Conservation (phyloP, 2,113 vertebrate genomes). For the Bos taurus region ARS-UCD2.0 NC_037343.1:33644001-33644500, state of each 20-base stretch:
- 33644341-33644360: slow-evolving; percentile 59
- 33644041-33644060: slow-evolving; percentile 75
- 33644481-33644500: not conserved
- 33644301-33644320: slow-evolving; percentile 63
- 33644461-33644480: not conserved
- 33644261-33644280: slow-evolving; percentile 68
- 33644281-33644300: slow-evolving; percentile 60
- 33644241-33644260: slow-evolving; percentile 73
- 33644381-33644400: not conserved
- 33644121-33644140: slow-evolving; percentile 79
- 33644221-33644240: slow-evolving; percentile 77
- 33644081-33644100: slow-evolving; percentile 71
- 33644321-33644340: slow-evolving; percentile 58
- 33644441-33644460: not conserved
- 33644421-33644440: not conserved
- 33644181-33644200: slow-evolving; percentile 75
- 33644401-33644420: not conserved
- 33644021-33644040: slow-evolving; percentile 75
- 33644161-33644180: slow-evolving; percentile 77
- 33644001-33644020: slow-evolving; percentile 77
- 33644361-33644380: not conserved
- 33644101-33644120: slow-evolving; percentile 77
- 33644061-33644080: slow-evolving; percentile 69
- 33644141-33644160: slow-evolving; percentile 79
- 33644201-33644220: slow-evolving; percentile 75